Conservation (phyloP, 2,888 invertebrate genomes). For the Conops quadrifasciatus region DNA sequence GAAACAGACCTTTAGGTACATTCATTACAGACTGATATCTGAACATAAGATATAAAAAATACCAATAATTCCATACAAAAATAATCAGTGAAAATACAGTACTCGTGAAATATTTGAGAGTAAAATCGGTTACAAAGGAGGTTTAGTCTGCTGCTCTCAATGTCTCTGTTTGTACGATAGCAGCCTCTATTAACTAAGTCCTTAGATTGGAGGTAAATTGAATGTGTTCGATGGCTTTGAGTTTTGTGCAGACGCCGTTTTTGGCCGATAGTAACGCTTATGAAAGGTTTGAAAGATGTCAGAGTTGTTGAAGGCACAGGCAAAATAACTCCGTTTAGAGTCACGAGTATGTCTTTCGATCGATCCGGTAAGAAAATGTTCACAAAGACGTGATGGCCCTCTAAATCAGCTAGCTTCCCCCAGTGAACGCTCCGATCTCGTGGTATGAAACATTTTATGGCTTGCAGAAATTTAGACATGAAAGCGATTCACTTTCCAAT, state of each 20-base stretch:
- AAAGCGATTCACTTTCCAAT: conserved; percentile 9
- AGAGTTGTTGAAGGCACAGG: background rate
- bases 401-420: background rate
- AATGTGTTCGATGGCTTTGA: background rate
- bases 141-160: background rate
- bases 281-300: background rate
- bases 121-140: background rate
- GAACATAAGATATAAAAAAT: background rate
- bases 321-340: no score
- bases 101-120: conserved; percentile 24
- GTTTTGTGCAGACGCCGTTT: background rate
- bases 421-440: conserved; percentile 6
- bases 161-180: no score
- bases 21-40: conserved; percentile 49
- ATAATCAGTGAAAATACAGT: background rate
- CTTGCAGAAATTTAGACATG: conserved; percentile 27
- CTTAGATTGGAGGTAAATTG: background rate
- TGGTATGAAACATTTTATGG: background rate
- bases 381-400: background rate
- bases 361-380: background rate
- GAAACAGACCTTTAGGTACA: conserved; percentile 62
- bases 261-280: background rate
- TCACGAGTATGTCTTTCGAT: no score
- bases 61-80: background rate
- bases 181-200: no score